phyloP scores from a whole-genome alignment of 92 coral and sea anemone species.

The Phymanthus crucifer region DNA sequence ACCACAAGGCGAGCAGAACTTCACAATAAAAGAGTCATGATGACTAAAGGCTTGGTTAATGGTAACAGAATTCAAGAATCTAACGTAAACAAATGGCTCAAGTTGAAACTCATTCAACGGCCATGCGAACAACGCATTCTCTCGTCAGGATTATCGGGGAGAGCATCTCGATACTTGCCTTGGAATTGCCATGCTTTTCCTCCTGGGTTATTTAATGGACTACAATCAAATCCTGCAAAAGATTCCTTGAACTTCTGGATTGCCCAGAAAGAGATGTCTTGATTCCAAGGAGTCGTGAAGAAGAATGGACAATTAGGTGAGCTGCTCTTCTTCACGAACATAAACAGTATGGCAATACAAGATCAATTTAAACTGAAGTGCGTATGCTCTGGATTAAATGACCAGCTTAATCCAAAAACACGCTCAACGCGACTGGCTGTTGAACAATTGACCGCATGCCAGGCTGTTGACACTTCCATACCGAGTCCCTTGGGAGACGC shows the following conservation, averaged over 20 bases:
- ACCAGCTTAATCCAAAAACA: constrained; percentile 13
- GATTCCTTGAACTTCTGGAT: neutral
- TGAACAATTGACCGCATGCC: neutral
- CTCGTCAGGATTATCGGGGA: neutral
- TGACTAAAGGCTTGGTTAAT: neutral
- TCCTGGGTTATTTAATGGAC: neutral
- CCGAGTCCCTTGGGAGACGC: constrained; percentile 18
- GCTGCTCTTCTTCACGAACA: constrained; percentile 17
- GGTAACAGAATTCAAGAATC: neutral
- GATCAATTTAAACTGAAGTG: constrained; percentile 6
- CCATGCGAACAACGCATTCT: too few relatives aligned
- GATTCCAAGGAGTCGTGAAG: neutral
- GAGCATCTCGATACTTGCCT: constrained; percentile 6
- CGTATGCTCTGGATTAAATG: constrained; percentile 1
- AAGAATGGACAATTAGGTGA: neutral
- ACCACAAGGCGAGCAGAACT: neutral
- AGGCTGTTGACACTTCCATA: neutral
- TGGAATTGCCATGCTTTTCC: neutral
- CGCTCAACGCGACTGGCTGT: constrained; percentile 18
- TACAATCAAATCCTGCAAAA: neutral
- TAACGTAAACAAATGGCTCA: constrained; percentile 10
- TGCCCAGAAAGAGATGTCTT: neutral
- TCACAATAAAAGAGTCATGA: neutral
- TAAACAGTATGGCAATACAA: constrained; percentile 18
- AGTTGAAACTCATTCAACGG: neutral